Conservation (phyloP, 2,888 invertebrate species). For the Drosophila meridionalis region DNA sequence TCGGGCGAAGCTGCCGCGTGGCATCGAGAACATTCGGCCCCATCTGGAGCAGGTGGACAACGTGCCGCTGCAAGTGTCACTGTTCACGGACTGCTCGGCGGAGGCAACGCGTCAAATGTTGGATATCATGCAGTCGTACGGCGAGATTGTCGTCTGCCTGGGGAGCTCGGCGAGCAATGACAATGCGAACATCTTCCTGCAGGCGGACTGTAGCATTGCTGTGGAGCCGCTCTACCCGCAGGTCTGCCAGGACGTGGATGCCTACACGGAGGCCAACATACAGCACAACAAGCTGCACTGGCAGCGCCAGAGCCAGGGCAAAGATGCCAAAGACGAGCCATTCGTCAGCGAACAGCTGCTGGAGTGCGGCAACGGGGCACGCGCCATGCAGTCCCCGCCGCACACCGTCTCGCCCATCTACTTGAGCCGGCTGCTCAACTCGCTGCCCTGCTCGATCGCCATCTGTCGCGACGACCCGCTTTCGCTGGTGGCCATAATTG, state of each 20-base stretch:
- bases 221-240: conserved; percentile 97
- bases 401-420: conserved; percentile 89
- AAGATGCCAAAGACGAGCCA: conserved; percentile 29
- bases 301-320: conserved; percentile 56
- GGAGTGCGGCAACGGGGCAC: conserved; percentile 71
- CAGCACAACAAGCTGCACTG: conserved; percentile 82
- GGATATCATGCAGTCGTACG: conserved; percentile 97
- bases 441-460: conserved; percentile 94
- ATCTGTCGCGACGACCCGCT: conserved; percentile 87
- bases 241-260: conserved; percentile 86
- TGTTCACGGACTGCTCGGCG: conserved; percentile 99
- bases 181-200: conserved; percentile 96
- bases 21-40: conserved; percentile 98
- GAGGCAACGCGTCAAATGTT: conserved; percentile 96
- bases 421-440: conserved; percentile 92
- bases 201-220: conserved; percentile 95
- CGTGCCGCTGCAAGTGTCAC: conserved; percentile 97
- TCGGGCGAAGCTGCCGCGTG: conserved; percentile 96
- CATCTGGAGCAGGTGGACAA: conserved; percentile 98
- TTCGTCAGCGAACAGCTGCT: conserved; percentile 69
- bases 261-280: conserved; percentile 84
- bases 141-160: conserved; percentile 97
- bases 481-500: conserved; percentile 84
- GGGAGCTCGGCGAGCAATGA: conserved; percentile 95
- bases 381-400: conserved; percentile 82